A percentile compares a stretch with the other conserved stretches of the same genome.
Conservation (phyloP, 2,113 vertebrate genomes). For the Danionella cerebrum region DNA sequence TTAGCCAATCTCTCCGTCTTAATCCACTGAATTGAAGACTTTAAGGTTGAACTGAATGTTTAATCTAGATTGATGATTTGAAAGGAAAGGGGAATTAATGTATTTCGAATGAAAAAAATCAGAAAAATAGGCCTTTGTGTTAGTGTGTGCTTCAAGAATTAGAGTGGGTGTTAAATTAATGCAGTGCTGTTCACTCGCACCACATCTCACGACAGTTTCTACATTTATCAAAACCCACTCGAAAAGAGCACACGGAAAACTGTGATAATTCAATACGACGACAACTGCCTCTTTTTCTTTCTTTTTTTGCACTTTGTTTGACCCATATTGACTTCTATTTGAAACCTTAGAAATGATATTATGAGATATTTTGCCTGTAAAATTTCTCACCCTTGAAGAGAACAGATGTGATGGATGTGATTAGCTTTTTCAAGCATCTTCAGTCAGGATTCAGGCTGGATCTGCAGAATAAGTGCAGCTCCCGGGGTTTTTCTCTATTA, state of each 20-base stretch:
- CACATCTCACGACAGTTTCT: not conserved
- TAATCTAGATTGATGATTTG: not conserved
- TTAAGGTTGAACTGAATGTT: not conserved
- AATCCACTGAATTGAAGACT: not conserved
- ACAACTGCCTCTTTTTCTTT: not conserved
- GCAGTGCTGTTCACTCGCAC: not conserved
- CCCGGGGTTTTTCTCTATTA: no score
- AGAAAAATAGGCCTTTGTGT: not conserved
- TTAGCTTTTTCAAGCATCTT: no score
- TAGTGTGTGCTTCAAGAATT: not conserved
- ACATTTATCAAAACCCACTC: not conserved
- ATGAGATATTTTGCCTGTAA: no score
- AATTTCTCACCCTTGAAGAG: no score
- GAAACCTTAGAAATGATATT: no score
- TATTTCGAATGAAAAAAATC: not conserved
- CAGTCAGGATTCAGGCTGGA: no score
- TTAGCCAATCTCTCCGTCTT: not conserved
- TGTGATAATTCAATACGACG: not conserved
- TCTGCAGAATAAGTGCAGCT: no score
- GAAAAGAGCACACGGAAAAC: not conserved
- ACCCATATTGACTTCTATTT: not conserved
- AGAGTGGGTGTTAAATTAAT: conserved; percentile 1
- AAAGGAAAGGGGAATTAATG: not conserved
- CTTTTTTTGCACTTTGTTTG: not conserved
- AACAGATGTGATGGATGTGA: no score